Conservation (phyloP, 2,113 vertebrate species). For the Mesocricetus auratus region DNA sequence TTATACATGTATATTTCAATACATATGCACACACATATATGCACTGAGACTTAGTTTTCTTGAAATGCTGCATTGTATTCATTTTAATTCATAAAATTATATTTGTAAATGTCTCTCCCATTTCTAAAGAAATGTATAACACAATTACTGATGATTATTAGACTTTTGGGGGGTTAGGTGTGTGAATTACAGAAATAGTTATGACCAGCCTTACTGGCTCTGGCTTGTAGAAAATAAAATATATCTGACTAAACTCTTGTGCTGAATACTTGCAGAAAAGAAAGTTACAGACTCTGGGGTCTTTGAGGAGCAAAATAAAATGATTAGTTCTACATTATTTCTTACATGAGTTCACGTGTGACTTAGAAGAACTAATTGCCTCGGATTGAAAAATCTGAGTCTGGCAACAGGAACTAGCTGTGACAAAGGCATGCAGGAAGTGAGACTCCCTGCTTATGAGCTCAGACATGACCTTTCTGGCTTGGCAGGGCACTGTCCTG, state of each 20-base stretch:
- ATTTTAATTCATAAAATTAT: neutral
- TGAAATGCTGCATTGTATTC: neutral
- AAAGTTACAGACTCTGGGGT: neutral
- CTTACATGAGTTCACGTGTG: neutral
- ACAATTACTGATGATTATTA: neutral
- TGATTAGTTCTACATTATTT: neutral
- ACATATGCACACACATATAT: neutral
- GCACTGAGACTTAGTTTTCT: neutral
- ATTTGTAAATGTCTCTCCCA: neutral
- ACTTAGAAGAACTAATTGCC: neutral
- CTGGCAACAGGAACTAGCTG: neutral
- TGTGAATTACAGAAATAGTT: slow-evolving; percentile 24
- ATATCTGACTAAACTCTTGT: neutral
- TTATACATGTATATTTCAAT: neutral
- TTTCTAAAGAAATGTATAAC: neutral
- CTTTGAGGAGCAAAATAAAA: neutral
- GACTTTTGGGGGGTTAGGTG: neutral
- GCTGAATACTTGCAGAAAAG: neutral
- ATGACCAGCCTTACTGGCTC: neutral
- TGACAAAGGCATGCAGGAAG: neutral
- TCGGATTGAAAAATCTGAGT: neutral
- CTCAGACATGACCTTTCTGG: neutral
- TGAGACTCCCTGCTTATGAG: neutral
- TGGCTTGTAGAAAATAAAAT: neutral
- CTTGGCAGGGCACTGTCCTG: neutral